Conservation (phyloP, 2,888 invertebrate genomes). For the Sinhomidia bicolor region DNA sequence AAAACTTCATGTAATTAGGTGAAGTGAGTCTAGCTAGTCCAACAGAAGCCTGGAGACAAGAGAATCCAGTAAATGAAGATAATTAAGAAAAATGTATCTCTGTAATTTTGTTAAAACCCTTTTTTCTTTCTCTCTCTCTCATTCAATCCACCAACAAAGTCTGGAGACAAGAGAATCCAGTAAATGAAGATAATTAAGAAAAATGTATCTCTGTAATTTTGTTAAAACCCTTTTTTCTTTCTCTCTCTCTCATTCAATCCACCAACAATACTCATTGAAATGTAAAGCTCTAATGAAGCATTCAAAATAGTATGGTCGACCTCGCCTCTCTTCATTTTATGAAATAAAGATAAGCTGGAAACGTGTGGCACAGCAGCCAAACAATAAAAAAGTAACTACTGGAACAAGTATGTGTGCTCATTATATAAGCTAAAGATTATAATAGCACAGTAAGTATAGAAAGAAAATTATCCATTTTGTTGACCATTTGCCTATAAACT, state of each 20-base stretch:
- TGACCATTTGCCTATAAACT: neutral
- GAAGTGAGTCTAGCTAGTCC: constrained; percentile 46
- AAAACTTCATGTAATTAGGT: constrained; percentile 46
- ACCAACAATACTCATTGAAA: neutral
- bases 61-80: constrained; percentile 51
- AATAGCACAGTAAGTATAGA: neutral
- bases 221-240: neutral
- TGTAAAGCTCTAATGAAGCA: constrained; percentile 1
- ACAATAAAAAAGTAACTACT: constrained; percentile 27
- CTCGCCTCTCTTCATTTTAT: constrained; percentile 10
- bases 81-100: constrained; percentile 41
- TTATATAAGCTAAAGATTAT: neutral
- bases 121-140: constrained; percentile 12
- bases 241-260: no score
- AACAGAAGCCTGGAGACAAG: constrained; percentile 43
- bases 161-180: constrained; percentile 45
- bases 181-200: constrained; percentile 59
- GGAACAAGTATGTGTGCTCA: neutral
- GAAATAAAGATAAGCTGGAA: constrained; percentile 3
- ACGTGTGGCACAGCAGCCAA: constrained; percentile 55
- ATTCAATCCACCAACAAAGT: constrained; percentile 15
- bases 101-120: constrained; percentile 19
- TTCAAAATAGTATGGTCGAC: neutral
- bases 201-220: constrained; percentile 23
- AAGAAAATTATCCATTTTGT: neutral